Conservation (phyloP, 2,888 invertebrate species). For the Zaprionus bogoriensis region DNA sequence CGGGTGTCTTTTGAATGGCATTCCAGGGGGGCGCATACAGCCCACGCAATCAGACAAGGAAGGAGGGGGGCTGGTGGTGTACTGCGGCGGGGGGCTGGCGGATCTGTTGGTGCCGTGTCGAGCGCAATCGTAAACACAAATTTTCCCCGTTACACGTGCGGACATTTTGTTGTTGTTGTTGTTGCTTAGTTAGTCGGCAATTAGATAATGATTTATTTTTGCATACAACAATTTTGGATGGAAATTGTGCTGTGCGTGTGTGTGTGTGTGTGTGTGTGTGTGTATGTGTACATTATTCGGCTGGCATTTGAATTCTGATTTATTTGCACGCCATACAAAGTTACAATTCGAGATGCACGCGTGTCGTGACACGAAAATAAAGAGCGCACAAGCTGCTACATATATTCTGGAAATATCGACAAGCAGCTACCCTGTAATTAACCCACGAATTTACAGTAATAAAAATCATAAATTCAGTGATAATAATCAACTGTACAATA, state of each 20-base stretch:
- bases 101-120: constrained; percentile 14
- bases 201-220: constrained; percentile 75
- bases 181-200: constrained; percentile 55
- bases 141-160: constrained; percentile 65
- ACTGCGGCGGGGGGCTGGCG: not conserved
- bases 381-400: not conserved
- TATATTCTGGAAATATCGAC: not conserved
- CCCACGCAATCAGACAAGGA: constrained; percentile 31
- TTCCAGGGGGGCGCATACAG: constrained; percentile 37
- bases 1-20: constrained; percentile 61
- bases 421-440: not conserved
- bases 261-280: constrained; percentile 9
- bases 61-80: too few relatives aligned
- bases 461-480: too few relatives aligned
- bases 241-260: constrained; percentile 22
- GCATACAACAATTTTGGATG: constrained; percentile 45
- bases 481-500: too few relatives aligned
- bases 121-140: constrained; percentile 59
- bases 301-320: constrained; percentile 49
- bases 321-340: constrained; percentile 54
- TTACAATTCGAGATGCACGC: constrained; percentile 11
- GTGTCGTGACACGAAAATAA: constrained; percentile 13
- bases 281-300: constrained; percentile 11
- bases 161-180: constrained; percentile 29
- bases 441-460: too few relatives aligned